These are phyloP conservation scores for Chloroclystis v-ata DNA, from an alignment of 2,888 invertebrate species.

Conservation along the genomic window DNA sequence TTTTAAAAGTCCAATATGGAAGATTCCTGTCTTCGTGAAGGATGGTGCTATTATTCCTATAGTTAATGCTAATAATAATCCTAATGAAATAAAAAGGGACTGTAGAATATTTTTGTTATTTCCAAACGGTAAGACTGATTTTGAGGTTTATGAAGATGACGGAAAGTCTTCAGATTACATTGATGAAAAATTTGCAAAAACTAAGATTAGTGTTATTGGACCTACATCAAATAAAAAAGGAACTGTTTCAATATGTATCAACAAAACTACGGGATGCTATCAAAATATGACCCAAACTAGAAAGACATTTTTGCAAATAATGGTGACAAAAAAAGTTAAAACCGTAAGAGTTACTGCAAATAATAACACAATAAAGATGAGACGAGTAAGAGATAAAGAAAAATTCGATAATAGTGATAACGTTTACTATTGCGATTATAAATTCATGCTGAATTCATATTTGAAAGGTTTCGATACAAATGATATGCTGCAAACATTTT, in stretches of 20 bases:
- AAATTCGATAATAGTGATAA: constrained; percentile 47
- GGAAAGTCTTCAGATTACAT: constrained; percentile 54
- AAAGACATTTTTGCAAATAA: constrained; percentile 52
- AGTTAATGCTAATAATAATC: constrained; percentile 60
- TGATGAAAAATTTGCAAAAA: constrained; percentile 43
- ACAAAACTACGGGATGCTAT: constrained; percentile 53
- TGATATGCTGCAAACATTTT: constrained; percentile 42
- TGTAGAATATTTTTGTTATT: constrained; percentile 54
- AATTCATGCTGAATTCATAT: constrained; percentile 53
- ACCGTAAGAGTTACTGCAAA: constrained; percentile 49
- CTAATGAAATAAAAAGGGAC: constrained; percentile 51
- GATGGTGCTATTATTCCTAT: constrained; percentile 65
- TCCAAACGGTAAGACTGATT: constrained; percentile 47
- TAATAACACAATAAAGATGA: constrained; percentile 39
- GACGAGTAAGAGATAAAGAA: constrained; percentile 39
- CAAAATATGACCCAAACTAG: constrained; percentile 48
- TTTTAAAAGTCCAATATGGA: constrained; percentile 56
- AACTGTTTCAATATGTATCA: constrained; percentile 46
- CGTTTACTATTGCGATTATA: constrained; percentile 46
- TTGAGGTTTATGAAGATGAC: constrained; percentile 64
- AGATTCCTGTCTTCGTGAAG: constrained; percentile 62
- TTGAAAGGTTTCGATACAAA: constrained; percentile 33
- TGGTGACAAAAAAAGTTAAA: constrained; percentile 39
- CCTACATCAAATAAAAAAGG: constrained; percentile 43
- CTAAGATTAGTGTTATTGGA: constrained; percentile 44